Evolutionary conservation across 2,888 invertebrate genomes (phyloP).

Genomic region (Subacronicta megacephala): DNA sequence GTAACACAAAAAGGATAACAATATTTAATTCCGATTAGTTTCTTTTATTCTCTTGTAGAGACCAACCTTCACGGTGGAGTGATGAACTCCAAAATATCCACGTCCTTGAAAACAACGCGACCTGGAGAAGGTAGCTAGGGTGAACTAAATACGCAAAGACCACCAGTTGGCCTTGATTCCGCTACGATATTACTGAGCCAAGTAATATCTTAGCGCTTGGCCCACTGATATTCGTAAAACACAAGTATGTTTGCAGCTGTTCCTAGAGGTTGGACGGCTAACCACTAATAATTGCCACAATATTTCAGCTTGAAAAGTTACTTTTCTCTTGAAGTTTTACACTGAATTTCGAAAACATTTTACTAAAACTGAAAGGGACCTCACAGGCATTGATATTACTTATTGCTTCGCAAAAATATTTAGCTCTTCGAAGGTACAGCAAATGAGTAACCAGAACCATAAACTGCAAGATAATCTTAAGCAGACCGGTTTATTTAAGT

Average conservation of each 20-base stretch:
- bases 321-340: background rate
- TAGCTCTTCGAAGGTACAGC: background rate
- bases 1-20: background rate
- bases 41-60: background rate
- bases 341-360: background rate
- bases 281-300: background rate
- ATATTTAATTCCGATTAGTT: background rate
- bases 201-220: background rate
- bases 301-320: background rate
- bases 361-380: constrained; percentile 5
- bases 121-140: constrained; percentile 3
- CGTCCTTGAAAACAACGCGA: background rate
- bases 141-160: background rate
- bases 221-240: background rate
- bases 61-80: background rate
- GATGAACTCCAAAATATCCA: background rate
- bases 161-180: background rate
- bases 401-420: background rate
- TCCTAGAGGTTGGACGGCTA: background rate
- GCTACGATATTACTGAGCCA: background rate
- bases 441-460: background rate
- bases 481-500: background rate
- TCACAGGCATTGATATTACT: background rate
- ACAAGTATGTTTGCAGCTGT: background rate
- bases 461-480: constrained; percentile 2